Evolutionary conservation across 2,797 vertebrate genomes (phyloP), one percentile per base, ranked within the genome.

Genomic region (Amazonetta brasiliensis): DNA sequence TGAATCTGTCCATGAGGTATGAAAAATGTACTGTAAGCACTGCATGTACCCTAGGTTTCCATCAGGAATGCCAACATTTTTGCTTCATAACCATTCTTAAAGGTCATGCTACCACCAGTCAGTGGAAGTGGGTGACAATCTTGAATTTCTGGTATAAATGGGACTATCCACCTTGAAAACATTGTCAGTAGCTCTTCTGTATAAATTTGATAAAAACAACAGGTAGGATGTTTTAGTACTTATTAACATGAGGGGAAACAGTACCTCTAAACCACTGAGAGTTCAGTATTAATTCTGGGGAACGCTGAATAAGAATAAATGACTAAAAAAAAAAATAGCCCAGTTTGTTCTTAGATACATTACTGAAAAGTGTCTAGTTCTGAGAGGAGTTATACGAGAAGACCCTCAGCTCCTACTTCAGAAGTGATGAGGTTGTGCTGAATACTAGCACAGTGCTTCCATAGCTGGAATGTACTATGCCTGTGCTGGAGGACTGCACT

Each of bases 401-500:
- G 16, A 31, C 35, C 37, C 21, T 79, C 50, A 84, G 50, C 39
- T 83, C 58, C 69, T 54, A 7, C 28, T 80, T 77, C 69, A 80
- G 59, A 60, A 94, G n/a, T n/a, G 62, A 59, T 59, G 39, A 87
- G 44, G 50, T n/a, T 74, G 92, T 5, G 6, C 50, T 77, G 64
- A 68, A 35, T 33, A 62, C 46, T 25, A 94, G 55, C 23, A 89
- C 48, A 54, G 44, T 50, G 41, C 48, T 69, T 19, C 31, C 56
- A 33, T 3, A 56, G 55, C 77, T 94, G 96, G 94, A 97, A 96
- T 92, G 94, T 88, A 85, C 82, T 89, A 46, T 80, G 81, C 95
- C 92, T 95, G 87, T 97, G 77, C 96, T 97, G 96, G 96, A 97
- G 97, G 87, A 95, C 81, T 95, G 91, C 75, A 54, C 13, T 43